These are phyloP conservation scores for Salvator merianae DNA, from an alignment of 2,113 vertebrate species.

Conservation along the genomic window DNA sequence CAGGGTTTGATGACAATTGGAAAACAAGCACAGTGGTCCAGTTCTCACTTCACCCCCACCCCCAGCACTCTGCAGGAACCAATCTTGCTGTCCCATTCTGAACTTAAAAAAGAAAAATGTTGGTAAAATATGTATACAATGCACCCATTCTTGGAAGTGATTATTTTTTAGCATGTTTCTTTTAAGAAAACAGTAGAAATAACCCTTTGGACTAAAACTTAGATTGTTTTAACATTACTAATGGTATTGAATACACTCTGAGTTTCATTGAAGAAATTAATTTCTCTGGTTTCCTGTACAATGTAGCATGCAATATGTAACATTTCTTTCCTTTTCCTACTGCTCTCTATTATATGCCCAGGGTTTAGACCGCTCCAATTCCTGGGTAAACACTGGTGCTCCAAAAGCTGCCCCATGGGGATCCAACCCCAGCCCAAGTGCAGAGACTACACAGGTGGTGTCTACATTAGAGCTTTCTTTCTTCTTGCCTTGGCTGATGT, in stretches of 20 bases:
- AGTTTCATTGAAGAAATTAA: conserved; percentile 65
- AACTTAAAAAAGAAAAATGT: neutral
- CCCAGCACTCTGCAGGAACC: too few species aligned
- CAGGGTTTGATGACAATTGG: too few species aligned
- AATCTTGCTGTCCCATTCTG: too few species aligned
- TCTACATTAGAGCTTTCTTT: conserved; percentile 76
- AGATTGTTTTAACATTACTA: conserved; percentile 65
- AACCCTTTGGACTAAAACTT: conserved; percentile 45
- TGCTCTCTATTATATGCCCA: conserved; percentile 85
- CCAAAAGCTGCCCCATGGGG: conserved; percentile 98
- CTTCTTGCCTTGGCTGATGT: conserved; percentile 69
- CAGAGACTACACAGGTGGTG: conserved; percentile 98
- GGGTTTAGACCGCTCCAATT: conserved; percentile 99
- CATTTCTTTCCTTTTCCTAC: conserved; percentile 89
- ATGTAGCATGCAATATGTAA: conserved; percentile 79
- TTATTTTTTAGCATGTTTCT: conserved; percentile 1
- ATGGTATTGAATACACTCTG: conserved; percentile 53
- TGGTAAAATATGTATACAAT: neutral
- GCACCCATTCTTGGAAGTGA: neutral
- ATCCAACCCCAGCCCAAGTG: conserved; percentile 95
- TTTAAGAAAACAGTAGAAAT: conserved; percentile 25
- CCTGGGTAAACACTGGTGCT: conserved; percentile 99
- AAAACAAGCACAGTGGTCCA: too few species aligned
- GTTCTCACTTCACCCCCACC: too few species aligned
- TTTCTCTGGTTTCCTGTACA: conserved; percentile 66